A percentile compares a stretch with the other conserved stretches of the same genome.
phyloP scores from a whole-genome alignment of 2,797 vertebrate genomes.

The Myoxocephalus aenaeus region DNA sequence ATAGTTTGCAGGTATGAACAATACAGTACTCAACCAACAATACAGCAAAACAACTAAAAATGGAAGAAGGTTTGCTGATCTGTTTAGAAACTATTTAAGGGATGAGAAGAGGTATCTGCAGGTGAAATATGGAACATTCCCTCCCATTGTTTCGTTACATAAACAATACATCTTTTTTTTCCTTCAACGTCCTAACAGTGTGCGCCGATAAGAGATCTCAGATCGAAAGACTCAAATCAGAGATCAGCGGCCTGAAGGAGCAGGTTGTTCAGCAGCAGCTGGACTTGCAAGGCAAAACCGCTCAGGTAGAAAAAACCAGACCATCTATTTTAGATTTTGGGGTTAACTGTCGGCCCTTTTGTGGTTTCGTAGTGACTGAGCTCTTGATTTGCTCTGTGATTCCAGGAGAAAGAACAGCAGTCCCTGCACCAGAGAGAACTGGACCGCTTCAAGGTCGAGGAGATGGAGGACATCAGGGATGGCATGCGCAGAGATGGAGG shows the following conservation, averaged over 20 bases:
- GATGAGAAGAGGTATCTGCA: background rate
- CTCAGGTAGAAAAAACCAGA: constrained; percentile 82
- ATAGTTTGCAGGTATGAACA: no score
- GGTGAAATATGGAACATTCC: background rate
- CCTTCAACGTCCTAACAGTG: constrained; percentile 33
- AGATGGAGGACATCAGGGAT: constrained; percentile 92
- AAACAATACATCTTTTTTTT: fast-evolving
- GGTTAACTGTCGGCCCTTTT: background rate
- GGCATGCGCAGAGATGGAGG: constrained; percentile 93
- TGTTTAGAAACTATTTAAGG: no score
- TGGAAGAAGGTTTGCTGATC: background rate
- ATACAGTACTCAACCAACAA: no score
- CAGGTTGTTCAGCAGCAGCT: constrained; percentile 89
- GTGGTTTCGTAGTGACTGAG: background rate
- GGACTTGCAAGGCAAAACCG: constrained; percentile 78
- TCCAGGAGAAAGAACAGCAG: constrained; percentile 90
- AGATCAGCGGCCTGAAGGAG: constrained; percentile 90
- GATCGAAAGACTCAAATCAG: constrained; percentile 85
- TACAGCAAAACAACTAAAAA: no score
- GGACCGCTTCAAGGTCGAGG: constrained; percentile 91
- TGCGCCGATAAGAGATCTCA: constrained; percentile 85
- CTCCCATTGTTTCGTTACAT: no score
- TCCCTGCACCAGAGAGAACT: constrained; percentile 88
- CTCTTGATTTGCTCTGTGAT: no score
- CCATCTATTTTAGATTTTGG: background rate